Conservation (phyloP, 1,140 invertebrate species). For the Delia radicum region DNA sequence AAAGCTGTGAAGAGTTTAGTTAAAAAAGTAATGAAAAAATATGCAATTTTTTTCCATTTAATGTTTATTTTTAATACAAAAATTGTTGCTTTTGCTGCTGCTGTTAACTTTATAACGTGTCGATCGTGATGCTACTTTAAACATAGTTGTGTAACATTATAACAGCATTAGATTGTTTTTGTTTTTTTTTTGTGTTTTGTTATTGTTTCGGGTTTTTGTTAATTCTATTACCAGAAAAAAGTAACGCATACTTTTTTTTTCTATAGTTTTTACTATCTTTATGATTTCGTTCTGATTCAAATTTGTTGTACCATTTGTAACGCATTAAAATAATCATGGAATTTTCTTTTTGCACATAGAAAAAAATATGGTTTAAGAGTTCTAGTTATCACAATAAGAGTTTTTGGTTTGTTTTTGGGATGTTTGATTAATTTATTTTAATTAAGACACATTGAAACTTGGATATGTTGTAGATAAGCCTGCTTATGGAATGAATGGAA, state of each 20-base stretch:
- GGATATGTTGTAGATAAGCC: too few relatives aligned
- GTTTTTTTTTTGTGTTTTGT: background rate
- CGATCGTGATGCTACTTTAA: conserved; percentile 22
- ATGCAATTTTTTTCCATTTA: background rate
- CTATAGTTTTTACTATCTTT: background rate
- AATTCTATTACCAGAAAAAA: background rate
- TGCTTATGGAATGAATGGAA: too few relatives aligned
- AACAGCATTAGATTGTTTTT: conserved; percentile 11
- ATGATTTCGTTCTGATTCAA: too few relatives aligned
- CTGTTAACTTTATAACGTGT: conserved; percentile 14
- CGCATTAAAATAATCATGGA: too few relatives aligned
- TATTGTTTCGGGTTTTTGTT: background rate
- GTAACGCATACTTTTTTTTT: background rate
- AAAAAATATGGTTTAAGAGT: too few relatives aligned
- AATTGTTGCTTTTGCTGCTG: background rate
- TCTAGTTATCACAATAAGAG: too few relatives aligned
- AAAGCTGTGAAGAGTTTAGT: background rate
- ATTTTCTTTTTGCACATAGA: too few relatives aligned
- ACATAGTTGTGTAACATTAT: conserved; percentile 20
- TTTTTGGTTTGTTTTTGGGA: too few relatives aligned
- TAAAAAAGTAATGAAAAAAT: background rate
- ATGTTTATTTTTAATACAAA: too few relatives aligned
- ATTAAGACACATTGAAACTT: too few relatives aligned
- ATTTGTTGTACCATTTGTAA: too few relatives aligned
- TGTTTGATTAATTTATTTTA: too few relatives aligned